Evolutionary conservation across 2,888 invertebrate species (phyloP), one percentile per base, ranked within the genome.

Genomic region (Dolomedes plantarius): DNA sequence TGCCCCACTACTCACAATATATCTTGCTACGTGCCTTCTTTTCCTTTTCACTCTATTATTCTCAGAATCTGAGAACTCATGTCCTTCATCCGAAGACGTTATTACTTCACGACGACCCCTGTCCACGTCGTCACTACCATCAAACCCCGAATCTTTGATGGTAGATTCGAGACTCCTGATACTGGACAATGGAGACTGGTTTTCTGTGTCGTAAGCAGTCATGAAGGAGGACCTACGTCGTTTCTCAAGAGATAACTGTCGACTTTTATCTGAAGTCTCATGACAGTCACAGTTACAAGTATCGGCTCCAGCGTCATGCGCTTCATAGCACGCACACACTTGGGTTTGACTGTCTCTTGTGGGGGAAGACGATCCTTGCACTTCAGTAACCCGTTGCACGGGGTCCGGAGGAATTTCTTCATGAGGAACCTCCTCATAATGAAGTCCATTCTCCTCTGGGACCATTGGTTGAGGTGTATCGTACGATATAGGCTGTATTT

Each of bases 101-200:
- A 46, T 11, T 5, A 19, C 27, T 16, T 67, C 65, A 7, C 78
- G 81, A 28, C 50, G 75, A 0, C 69, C 39, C 0, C 81, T 29
- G 5, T 88, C 88, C 5, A 88, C 39, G 7, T 88, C 86, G 11
- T 88, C 88, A 28, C 87, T 88, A n/a, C n/a, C n/a, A n/a, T n/a
- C n/a, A 32, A 86, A 86, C 9, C 88, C 88, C 27, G 82, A 88
- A 72, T 86, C 87, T 64, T 88, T 88, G 16, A 86, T 72, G 0
- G 80, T 85, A 7, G 87, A 87, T 32, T 87, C 87, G 3, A 81
- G 27, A 23, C 87, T 87, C 7, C 80, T 56, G 13, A 87, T 79
- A 41, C 87, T 87, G 6, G 87, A 87, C 1, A 85, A 46, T 7
- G 87, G 87, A 0, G 87, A 87, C 6, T 76, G 86, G 23, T 86